These are phyloP conservation scores for Simalia tracyae DNA, from an alignment of 2,797 vertebrate genomes.

Conservation along the genomic window DNA sequence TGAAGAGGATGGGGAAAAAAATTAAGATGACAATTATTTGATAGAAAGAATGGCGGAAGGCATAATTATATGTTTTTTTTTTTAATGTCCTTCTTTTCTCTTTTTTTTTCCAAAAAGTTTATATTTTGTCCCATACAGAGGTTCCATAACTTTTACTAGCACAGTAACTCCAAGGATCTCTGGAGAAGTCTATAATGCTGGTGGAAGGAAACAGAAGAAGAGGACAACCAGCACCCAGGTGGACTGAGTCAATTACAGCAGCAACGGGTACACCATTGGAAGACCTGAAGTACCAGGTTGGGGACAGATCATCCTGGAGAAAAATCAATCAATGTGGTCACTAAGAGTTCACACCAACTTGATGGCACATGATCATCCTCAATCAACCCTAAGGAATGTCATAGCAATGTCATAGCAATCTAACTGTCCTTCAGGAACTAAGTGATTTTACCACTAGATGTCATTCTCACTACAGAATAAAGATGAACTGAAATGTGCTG, in stretches of 20 bases:
- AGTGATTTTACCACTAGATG: conserved; percentile 9
- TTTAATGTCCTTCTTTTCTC: too few species aligned
- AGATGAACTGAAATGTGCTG: not conserved
- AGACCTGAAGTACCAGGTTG: not conserved
- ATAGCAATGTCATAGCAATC: not conserved
- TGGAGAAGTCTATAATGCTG: too few species aligned
- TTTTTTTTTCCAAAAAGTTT: too few species aligned
- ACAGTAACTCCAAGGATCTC: too few species aligned
- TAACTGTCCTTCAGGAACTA: not conserved
- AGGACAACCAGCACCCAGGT: too few species aligned
- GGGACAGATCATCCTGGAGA: not conserved
- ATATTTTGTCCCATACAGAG: too few species aligned
- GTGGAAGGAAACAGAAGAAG: too few species aligned
- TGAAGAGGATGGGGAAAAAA: not conserved
- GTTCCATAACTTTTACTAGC: too few species aligned
- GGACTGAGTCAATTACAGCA: not conserved
- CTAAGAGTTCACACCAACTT: not conserved
- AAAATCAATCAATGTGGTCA: not conserved
- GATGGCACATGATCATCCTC: not conserved
- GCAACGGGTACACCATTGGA: not conserved
- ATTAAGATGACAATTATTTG: not conserved
- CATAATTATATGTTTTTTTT: too few species aligned
- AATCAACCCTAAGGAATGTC: not conserved
- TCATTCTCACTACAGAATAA: conserved; percentile 13
- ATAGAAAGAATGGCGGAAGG: not conserved